phyloP scores from a whole-genome alignment of 1,140 invertebrate species.

The Eupristina koningsbergeri region DNA sequence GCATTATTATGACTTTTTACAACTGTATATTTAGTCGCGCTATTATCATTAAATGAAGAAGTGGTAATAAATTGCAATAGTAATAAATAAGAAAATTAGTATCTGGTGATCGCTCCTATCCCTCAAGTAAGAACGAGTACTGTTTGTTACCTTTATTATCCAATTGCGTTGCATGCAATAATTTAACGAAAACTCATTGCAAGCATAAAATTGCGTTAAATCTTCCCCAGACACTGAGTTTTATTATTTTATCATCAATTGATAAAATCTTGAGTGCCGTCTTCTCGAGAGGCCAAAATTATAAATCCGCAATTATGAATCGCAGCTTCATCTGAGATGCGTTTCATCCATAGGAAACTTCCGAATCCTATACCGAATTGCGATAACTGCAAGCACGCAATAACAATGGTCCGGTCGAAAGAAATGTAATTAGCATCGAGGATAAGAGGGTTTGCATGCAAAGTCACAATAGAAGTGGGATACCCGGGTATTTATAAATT shows the following conservation, averaged over 20 bases:
- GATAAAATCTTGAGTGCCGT: constrained; percentile 25
- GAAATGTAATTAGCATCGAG: not conserved
- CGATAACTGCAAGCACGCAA: too few relatives aligned
- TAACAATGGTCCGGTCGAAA: not conserved
- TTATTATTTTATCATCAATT: constrained; percentile 41
- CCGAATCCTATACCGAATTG: too few relatives aligned
- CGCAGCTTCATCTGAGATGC: too few relatives aligned
- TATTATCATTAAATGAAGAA: not conserved
- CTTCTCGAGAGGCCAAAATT: not conserved
- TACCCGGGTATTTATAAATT: too few relatives aligned
- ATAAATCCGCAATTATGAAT: too few relatives aligned
- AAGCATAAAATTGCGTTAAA: too few relatives aligned
- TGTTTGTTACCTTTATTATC: constrained; percentile 18
- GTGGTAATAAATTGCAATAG: not conserved
- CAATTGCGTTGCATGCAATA: not conserved
- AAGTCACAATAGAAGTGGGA: not conserved
- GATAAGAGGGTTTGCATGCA: not conserved
- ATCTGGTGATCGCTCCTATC: not conserved
- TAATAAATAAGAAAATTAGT: not conserved
- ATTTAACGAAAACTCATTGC: constrained; percentile 33
- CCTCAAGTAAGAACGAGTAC: not conserved
- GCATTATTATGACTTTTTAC: not conserved
- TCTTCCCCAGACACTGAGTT: not conserved
- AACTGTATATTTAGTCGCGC: not conserved
- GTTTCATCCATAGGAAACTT: too few relatives aligned